Evolutionary conservation across 2,113 vertebrate species (phyloP).

Genomic region (Coreoperca whiteheadi): DNA sequence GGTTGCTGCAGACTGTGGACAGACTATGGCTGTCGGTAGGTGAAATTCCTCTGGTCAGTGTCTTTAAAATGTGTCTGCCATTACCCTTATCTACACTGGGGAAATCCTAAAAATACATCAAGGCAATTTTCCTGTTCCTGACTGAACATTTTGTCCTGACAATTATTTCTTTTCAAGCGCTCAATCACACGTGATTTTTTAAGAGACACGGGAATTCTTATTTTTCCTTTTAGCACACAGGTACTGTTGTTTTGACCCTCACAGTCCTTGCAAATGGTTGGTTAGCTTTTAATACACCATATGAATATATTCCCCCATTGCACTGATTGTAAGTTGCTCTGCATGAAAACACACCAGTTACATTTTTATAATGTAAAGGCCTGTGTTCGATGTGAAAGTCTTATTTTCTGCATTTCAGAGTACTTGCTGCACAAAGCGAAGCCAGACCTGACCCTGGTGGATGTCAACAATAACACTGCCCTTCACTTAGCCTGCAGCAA

Average conservation of each 20-base stretch:
- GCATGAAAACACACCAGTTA: neutral
- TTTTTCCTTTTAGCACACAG: neutral
- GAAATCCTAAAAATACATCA: slow-evolving; percentile 6
- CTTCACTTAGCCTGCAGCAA: slow-evolving; percentile 98
- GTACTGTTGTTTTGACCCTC: neutral
- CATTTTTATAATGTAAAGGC: neutral
- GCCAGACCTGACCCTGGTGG: slow-evolving; percentile 93
- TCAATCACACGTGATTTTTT: neutral
- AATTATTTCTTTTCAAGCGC: neutral
- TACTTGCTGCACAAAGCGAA: slow-evolving; percentile 93
- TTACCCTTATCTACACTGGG: neutral
- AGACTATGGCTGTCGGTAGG: slow-evolving; percentile 90
- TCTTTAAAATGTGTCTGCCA: neutral
- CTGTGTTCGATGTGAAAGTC: slow-evolving; percentile 19
- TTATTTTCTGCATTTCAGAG: slow-evolving; percentile 83
- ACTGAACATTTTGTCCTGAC: neutral
- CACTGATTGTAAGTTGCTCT: neutral
- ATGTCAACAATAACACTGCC: slow-evolving; percentile 96
- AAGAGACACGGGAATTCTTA: neutral
- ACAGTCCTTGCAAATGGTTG: neutral
- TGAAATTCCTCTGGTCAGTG: neutral
- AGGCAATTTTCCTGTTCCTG: too few relatives aligned
- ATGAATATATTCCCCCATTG: neutral
- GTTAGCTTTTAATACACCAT: neutral
- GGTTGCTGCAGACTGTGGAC: slow-evolving; percentile 93